phyloP scores from a whole-genome alignment of 2,888 invertebrate genomes.

The Pseudolycoriella hygida region DNA sequence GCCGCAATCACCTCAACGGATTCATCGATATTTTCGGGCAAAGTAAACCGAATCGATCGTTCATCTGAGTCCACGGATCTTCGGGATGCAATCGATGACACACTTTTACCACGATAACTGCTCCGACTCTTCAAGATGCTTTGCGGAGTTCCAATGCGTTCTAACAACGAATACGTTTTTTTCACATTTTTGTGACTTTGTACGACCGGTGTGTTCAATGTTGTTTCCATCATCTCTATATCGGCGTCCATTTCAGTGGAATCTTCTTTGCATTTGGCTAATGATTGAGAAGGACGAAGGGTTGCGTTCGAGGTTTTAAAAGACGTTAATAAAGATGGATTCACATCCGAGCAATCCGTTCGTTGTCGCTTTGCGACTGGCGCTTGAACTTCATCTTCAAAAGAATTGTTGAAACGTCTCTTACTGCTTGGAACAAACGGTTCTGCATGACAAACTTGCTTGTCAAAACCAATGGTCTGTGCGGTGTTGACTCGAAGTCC shows the following conservation, averaged over 20 bases:
- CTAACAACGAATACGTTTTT: conserved; percentile 2
- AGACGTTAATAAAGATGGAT: conserved; percentile 2
- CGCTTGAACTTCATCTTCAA: neutral
- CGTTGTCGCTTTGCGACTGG: conserved; percentile 1
- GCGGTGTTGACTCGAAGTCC: neutral
- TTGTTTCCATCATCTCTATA: neutral
- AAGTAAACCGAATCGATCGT: conserved; percentile 10
- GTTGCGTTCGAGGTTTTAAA: neutral
- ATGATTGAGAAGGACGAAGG: neutral
- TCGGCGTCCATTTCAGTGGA: neutral
- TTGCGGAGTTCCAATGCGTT: conserved; percentile 4
- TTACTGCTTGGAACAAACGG: neutral
- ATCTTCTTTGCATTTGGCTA: neutral
- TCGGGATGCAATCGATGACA: neutral
- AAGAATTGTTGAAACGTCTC: neutral
- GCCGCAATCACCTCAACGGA: neutral
- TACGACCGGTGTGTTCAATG: conserved; percentile 11
- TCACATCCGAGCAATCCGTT: neutral
- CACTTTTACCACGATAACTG: neutral
- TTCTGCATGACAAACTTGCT: neutral
- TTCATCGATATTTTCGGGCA: neutral
- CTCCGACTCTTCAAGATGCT: conserved; percentile 4
- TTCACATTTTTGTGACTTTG: conserved; percentile 7
- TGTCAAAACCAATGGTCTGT: neutral
- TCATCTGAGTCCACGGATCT: conserved; percentile 8